These are phyloP conservation scores for Aphelenchoides fujianensis DNA, from an alignment of 1,140 invertebrate species.

Conservation along the genomic window DNA sequence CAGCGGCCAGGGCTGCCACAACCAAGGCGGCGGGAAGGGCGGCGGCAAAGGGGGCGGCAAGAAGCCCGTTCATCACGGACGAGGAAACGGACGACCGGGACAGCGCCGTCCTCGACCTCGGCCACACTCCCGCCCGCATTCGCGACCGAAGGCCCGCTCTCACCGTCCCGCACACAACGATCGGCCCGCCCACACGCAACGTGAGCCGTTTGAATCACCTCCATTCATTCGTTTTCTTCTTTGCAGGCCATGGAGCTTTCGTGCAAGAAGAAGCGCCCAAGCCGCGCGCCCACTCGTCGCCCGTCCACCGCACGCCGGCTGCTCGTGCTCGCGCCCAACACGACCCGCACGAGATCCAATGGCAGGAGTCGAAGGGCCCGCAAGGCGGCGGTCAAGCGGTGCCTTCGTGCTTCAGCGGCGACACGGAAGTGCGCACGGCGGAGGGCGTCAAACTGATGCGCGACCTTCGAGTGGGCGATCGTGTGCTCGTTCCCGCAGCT, in stretches of 20 bases:
- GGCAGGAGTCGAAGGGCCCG: background rate
- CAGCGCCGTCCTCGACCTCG: no score
- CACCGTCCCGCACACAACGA: no score
- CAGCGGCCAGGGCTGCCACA: constrained; percentile 9
- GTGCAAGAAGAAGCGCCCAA: constrained; percentile 7
- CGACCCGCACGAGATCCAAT: constrained; percentile 11
- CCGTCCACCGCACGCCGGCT: background rate
- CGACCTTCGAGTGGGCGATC: constrained; percentile 36
- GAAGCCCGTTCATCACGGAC: background rate
- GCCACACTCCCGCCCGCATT: no score
- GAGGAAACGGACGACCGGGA: no score
- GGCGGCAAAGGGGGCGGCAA: no score
- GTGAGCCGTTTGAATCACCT: no score
- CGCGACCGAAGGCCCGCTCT: no score
- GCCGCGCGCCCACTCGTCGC: background rate
- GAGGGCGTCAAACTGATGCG: constrained; percentile 42
- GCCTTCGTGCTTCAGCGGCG: constrained; percentile 40
- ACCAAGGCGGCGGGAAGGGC: background rate
- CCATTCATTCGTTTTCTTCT: no score
- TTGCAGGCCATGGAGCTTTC: constrained; percentile 4
- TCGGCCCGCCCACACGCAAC: no score
- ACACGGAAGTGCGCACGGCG: constrained; percentile 40
- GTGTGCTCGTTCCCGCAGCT: constrained; percentile 47
- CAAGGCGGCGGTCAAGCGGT: no score
- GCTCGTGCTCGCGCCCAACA: background rate